Base-by-base conservation (phyloP, 2,797 vertebrate genomes). In the Gadopsis bispinosus region DNA sequence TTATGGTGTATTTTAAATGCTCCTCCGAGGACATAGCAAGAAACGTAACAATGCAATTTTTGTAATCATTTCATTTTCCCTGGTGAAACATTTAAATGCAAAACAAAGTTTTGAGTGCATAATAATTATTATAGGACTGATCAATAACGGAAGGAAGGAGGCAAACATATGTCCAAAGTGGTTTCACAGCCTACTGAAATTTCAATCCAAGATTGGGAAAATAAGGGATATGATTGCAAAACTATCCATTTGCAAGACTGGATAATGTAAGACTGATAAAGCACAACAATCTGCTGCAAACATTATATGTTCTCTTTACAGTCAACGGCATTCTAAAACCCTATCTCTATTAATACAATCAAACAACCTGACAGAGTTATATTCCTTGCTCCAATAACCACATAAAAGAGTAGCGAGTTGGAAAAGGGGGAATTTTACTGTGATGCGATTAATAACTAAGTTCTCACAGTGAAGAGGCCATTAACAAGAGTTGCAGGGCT, bases 1-100 rank as follows among this genome's bases (percentile, higher is more conserved):
- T 91, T 79, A 77, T 81, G 89, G 80, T 88, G 87, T 91, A 87
- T 92, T 37, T 91, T 90, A 93, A 94, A 93, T 81, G 83, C 78
- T 82, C 75, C 90, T 91, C 85, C 84, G 90, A 92, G 87, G 81
- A 92, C 83, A 83, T 63, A 77, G 87, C 75, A 84, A 88, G 83
- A 76, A 90, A 87, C 90, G 87, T 88, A 92, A 93, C 86, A 76
- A 89, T 83, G 77, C 63, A 64, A 88, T 90, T 89, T 90, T 83
- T 84, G 75, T 85, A 92, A 90, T 90, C 71, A 91, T 89, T 93
- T 86, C 55, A 68, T 76, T 85, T 86, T 74, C 84, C 88, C 87
- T 51, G 14, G 77, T 89, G 88, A 89, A 90, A 90, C 73, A 86
- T 91, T 86, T 83, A 81, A 48, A 88, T 84, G 85, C 88, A 85